Base-by-base conservation (phyloP, 2,797 vertebrate species). In the Morus bassanus region DNA sequence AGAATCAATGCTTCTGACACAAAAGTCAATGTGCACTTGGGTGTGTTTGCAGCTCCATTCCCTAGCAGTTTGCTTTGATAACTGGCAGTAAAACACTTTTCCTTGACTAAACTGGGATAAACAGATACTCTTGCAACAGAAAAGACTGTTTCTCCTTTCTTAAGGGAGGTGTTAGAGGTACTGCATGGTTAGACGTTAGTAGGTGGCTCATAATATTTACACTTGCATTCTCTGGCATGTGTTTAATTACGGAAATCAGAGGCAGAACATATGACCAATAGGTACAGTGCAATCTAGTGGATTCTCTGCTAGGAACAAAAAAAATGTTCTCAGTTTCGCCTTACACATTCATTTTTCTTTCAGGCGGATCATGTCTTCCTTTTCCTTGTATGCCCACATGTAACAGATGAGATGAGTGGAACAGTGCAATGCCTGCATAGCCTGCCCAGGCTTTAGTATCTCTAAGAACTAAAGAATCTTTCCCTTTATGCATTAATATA, bases 21-120 rank as follows among this genome's bases (percentile, higher is more conserved):
- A 4, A 0, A 21, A 6, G 35, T 4, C 22, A 4, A 2, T 5
- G 43, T 31, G 64, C 11, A 0, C 53, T 3, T 4, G 13, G 7
- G 7, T 2, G 10, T 8, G 19, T 30, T 31, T 31, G 37, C 77
- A 84, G 91, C 24, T 18, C 35, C 1, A 0, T 12, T 31, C 13
- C 37, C n/a, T 22, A 16, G 48, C 31, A 14, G 5, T 18, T 19
- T 17, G 27, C 61, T 57, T 15, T 65, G 22, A 11, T 13, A 6
- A 2, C 2, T 12, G 56, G 17, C 77, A 77, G 17, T 10, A 51
- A 6, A 76, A 24, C 31, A 1, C 39, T 18, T 25, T 7, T 33
- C 46, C 33, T 41, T 1, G 1, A 22, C 65, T 23, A 7, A 43
- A 28, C 21, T 51, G 37, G 13, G 3, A 7, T 35, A 14, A 74